Evolutionary conservation across 64 coral and sea anemone species (phyloP).

Genomic region (Acropora yongei): DNA sequence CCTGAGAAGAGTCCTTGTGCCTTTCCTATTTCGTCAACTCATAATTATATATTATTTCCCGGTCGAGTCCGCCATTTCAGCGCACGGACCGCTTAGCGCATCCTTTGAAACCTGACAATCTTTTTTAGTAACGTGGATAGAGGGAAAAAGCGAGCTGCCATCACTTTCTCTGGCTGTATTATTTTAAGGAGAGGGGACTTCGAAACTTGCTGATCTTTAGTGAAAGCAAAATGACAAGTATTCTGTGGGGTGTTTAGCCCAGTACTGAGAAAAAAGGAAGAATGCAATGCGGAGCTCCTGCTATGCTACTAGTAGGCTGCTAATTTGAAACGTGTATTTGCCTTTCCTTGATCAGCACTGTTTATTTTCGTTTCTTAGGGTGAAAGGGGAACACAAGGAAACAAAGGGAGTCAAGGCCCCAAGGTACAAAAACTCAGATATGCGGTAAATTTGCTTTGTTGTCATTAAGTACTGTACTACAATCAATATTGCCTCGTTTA

Average conservation of each 20-base stretch:
- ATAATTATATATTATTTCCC: background rate
- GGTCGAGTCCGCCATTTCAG: no score
- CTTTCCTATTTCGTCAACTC: background rate
- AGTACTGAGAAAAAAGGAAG: background rate
- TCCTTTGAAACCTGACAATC: no score
- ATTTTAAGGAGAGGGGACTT: background rate
- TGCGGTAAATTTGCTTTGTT: background rate
- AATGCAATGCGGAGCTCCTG: background rate
- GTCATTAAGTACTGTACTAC: background rate
- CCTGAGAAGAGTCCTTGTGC: background rate
- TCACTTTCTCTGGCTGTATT: background rate
- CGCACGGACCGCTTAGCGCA: no score
- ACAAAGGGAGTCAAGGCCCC: constrained; percentile 24
- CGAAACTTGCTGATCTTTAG: background rate
- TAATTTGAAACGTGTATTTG: background rate
- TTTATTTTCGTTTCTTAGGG: background rate
- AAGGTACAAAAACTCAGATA: background rate
- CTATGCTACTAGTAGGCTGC: background rate
- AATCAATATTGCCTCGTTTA: background rate
- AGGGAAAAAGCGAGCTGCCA: background rate
- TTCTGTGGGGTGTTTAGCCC: background rate
- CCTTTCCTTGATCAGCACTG: background rate
- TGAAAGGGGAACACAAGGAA: constrained; percentile 15
- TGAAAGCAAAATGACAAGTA: background rate
- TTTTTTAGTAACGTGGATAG: no score